Percentiles rank a stretch among this genome's conserved stretches.
Conservation (phyloP, 2,888 invertebrate species). For the Mimumesa dahlbomi region DNA sequence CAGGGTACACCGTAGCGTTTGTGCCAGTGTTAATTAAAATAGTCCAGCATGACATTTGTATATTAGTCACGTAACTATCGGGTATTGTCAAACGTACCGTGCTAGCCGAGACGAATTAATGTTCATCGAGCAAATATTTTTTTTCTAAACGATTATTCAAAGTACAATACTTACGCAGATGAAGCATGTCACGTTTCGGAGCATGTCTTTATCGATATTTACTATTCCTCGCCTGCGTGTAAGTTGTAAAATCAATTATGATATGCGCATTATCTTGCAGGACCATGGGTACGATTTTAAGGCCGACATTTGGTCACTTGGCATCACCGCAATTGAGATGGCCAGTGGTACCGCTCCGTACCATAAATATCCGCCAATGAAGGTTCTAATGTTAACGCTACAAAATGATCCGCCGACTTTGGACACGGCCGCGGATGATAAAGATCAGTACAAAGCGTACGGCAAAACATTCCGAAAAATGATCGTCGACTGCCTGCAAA, state of each 20-base stretch:
- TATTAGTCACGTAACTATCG: neutral
- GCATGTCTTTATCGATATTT: slow-evolving; percentile 50
- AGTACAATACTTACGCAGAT: slow-evolving; percentile 5
- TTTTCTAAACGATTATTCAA: neutral
- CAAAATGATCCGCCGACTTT: slow-evolving; percentile 99
- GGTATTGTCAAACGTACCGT: too few relatives aligned
- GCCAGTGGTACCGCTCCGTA: slow-evolving; percentile 99
- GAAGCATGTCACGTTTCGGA: slow-evolving; percentile 42
- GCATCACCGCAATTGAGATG: slow-evolving; percentile 99
- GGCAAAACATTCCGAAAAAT: slow-evolving; percentile 98
- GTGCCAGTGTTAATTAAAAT: neutral
- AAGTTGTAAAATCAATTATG: slow-evolving; percentile 60
- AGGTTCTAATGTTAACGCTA: slow-evolving; percentile 98
- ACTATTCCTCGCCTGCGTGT: slow-evolving; percentile 3
- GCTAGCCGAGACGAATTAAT: too few relatives aligned
- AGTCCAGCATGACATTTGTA: neutral
- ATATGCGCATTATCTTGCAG: slow-evolving; percentile 79
- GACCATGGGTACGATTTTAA: slow-evolving; percentile 99
- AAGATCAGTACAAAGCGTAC: slow-evolving; percentile 98
- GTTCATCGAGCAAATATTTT: neutral
- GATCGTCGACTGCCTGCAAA: slow-evolving; percentile 97
- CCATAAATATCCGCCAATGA: slow-evolving; percentile 99
- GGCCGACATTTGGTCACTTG: slow-evolving; percentile 96
- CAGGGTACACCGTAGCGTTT: too few relatives aligned
- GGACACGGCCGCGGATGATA: slow-evolving; percentile 97